Evolutionary conservation across 2,888 invertebrate genomes (phyloP), one percentile per base, ranked within the genome.

Genomic region (Tenodera sinensis): DNA sequence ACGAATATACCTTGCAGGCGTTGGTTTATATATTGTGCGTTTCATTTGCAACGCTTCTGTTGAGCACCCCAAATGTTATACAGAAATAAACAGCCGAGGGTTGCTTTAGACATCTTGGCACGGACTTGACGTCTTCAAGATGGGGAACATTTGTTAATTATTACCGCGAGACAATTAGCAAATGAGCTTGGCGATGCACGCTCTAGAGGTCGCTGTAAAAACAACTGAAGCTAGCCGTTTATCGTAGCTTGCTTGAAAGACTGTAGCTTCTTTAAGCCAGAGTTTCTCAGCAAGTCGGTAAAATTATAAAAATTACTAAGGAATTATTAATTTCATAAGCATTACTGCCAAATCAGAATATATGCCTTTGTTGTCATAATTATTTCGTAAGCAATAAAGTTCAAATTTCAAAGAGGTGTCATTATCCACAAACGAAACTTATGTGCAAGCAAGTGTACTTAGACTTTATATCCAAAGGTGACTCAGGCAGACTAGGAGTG

Each of bases 141-240:
- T 71, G 54, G 54, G 54, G 25, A 71, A 71, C 54, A 71, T 71
- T 71, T 71, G 54, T 71, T 71, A 71, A 71, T 71, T 71, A 71
- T 71, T 71, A 71, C 54, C 54, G 54, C 54, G 20, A 82, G 83
- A 88, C 89, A 89, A 89, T 89, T 89, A 89, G 88, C 86, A 89
- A 89, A 89, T 89, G 89, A 89, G 88, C 54, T 71, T 71, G 54
- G 54, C 20, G 54, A 71, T 71, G 54, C 54, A 71, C 42, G 25
- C 20, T 71, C 54, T 25, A 4, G 54, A 71, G 20, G 25, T 71
- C 54, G 25, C 54, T 20, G 54, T 20, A 71, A 71, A 20, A 71
- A 71, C 20, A 71, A 71, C 15, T 20, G 20, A 71, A 4, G 54
- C 54, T 71, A 71, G 54, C 54, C 54, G 54, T 54, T 54, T 54